Conservation (phyloP, 1,140 invertebrate species). For the Vollenhovia emeryi region DNA sequence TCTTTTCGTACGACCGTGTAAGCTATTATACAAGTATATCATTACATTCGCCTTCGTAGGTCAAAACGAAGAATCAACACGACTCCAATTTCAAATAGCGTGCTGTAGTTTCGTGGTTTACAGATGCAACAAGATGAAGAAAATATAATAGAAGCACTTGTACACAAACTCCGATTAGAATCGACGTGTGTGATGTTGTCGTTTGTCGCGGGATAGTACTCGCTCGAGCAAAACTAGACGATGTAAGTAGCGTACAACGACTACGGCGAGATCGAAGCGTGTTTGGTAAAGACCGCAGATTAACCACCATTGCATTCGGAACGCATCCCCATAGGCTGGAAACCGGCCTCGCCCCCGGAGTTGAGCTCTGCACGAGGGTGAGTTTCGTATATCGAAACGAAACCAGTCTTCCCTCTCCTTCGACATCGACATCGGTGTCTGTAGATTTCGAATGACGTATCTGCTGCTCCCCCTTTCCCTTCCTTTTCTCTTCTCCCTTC, state of each 20-base stretch:
- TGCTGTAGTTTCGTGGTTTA: background rate
- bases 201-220: background rate
- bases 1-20: background rate
- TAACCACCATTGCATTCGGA: slow-evolving; percentile 79
- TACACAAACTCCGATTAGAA: background rate
- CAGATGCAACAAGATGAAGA: background rate
- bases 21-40: background rate
- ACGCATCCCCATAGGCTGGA: slow-evolving; percentile 76
- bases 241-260: slow-evolving; percentile 37
- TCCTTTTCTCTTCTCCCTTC: slow-evolving; percentile 36
- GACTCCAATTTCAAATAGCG: background rate
- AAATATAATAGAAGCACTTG: background rate
- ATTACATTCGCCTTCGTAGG: background rate
- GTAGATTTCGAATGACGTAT: slow-evolving; percentile 24
- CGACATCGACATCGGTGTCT: slow-evolving; percentile 33
- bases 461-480: background rate
- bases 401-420: slow-evolving; percentile 77
- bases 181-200: background rate
- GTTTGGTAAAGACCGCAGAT: slow-evolving; percentile 76
- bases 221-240: slow-evolving; percentile 2
- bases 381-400: slow-evolving; percentile 73
- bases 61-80: background rate
- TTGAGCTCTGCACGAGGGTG: slow-evolving; percentile 59
- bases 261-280: slow-evolving; percentile 29
- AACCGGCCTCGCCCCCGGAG: slow-evolving; percentile 64